Evolutionary conservation across 2,888 invertebrate genomes (phyloP).

Genomic region (Cryptocheilus praepositus): DNA sequence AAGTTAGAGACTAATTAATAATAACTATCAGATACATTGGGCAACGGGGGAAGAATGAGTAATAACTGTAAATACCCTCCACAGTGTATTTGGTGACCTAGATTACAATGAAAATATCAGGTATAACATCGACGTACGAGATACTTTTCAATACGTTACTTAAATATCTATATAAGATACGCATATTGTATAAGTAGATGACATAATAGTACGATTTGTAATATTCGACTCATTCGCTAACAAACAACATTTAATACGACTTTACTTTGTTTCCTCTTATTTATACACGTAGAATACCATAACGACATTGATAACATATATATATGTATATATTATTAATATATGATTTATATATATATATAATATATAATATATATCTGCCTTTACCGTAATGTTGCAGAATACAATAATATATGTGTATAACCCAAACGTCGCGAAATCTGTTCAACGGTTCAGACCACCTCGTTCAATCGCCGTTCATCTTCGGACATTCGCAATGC

Average conservation of each 20-base stretch:
- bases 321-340: no score
- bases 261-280: conserved; percentile 52
- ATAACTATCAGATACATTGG: no score
- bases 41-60: no score
- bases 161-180: conserved; percentile 56
- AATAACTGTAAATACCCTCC: conserved; percentile 40
- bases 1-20: no score
- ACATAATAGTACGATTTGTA: conserved; percentile 56
- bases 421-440: conserved; percentile 48
- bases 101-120: conserved; percentile 67
- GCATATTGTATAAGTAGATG: conserved; percentile 54
- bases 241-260: conserved; percentile 65
- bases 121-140: conserved; percentile 64
- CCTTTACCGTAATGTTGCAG: conserved; percentile 40
- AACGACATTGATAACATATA: conserved; percentile 55
- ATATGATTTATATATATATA: conserved; percentile 17
- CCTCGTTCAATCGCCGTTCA: no score
- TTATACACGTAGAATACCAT: conserved; percentile 60
- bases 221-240: conserved; percentile 60
- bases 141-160: conserved; percentile 58
- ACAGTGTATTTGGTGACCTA: conserved; percentile 69
- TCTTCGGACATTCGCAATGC: no score
- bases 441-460: conserved; percentile 26
- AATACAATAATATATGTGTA: conserved; percentile 42
- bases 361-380: conserved; percentile 5